Conservation (phyloP, 2,113 vertebrate genomes). For the Ondatra zibethicus region DNA sequence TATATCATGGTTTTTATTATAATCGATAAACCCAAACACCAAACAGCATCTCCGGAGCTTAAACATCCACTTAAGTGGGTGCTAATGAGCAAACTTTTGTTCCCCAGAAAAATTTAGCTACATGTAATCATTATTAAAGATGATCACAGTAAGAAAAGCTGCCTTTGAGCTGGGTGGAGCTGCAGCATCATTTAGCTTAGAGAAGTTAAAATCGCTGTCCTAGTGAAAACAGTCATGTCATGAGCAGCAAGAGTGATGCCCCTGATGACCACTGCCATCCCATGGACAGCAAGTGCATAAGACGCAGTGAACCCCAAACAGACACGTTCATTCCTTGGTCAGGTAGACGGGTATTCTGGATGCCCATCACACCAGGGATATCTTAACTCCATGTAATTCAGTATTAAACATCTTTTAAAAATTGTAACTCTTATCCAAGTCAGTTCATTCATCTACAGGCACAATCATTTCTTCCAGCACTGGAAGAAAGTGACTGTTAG, state of each 20-base stretch:
- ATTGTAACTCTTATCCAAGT: not conserved
- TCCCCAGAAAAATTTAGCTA: not conserved
- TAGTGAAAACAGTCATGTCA: not conserved
- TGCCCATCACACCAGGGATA: not conserved
- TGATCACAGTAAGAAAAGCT: not conserved
- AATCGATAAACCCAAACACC: not conserved
- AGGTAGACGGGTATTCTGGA: not conserved
- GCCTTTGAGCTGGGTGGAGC: not conserved
- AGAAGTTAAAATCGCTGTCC: not conserved
- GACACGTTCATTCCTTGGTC: not conserved
- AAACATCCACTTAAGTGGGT: not conserved
- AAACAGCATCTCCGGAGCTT: not conserved
- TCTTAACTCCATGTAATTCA: not conserved
- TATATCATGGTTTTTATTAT: not conserved
- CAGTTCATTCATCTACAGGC: not conserved
- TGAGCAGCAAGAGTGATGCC: not conserved
- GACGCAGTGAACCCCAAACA: not conserved
- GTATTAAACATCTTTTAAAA: not conserved
- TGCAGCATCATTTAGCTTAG: not conserved
- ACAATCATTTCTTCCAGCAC: not conserved
- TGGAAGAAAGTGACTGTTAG: not conserved
- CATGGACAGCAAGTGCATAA: not conserved
- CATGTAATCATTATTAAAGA: not conserved
- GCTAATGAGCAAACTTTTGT: conserved; percentile 16
- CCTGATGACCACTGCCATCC: not conserved